Conservation (phyloP, 2,888 invertebrate species). For the Mesorhabditis sp. region DNA sequence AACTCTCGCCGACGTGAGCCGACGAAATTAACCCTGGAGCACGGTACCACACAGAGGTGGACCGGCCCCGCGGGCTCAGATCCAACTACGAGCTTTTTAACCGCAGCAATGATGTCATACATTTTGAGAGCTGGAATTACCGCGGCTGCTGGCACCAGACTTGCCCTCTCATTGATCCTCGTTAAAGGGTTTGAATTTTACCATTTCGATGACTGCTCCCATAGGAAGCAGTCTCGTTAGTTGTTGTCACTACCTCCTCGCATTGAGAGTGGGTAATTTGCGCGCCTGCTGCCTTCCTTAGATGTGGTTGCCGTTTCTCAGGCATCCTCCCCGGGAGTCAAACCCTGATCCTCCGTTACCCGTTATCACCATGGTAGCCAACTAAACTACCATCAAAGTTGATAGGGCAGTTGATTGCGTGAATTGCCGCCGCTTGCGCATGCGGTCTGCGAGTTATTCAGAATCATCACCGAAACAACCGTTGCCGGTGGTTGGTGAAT, state of each 20-base stretch:
- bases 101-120: conserved; percentile 73
- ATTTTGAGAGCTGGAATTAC: conserved; percentile 72
- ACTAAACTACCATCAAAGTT: conserved; percentile 69
- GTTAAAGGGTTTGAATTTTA: conserved; percentile 69
- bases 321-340: conserved; percentile 73
- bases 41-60: conserved; percentile 35
- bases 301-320: conserved; percentile 72
- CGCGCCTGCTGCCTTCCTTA: no score
- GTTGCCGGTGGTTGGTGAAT: conserved; percentile 58
- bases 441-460: conserved; percentile 63
- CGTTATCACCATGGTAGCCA: conserved; percentile 70
- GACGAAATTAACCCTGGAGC: no score
- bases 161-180: no score
- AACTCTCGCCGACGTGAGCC: no score
- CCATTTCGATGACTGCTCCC: no score
- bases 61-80: conserved; percentile 48
- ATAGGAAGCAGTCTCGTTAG: no score
- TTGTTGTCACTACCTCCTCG: no score
- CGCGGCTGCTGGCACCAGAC: no score
- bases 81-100: conserved; percentile 68
- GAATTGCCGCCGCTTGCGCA: conserved; percentile 59
- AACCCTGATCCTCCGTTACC: conserved; percentile 75
- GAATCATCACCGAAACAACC: conserved; percentile 65
- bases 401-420: conserved; percentile 60
- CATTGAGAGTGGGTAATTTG: no score